Percentiles rank a stretch among this genome's conserved stretches.
phyloP scores from a whole-genome alignment of 2,113 vertebrate genomes.

The Nanorana parkeri region DNA sequence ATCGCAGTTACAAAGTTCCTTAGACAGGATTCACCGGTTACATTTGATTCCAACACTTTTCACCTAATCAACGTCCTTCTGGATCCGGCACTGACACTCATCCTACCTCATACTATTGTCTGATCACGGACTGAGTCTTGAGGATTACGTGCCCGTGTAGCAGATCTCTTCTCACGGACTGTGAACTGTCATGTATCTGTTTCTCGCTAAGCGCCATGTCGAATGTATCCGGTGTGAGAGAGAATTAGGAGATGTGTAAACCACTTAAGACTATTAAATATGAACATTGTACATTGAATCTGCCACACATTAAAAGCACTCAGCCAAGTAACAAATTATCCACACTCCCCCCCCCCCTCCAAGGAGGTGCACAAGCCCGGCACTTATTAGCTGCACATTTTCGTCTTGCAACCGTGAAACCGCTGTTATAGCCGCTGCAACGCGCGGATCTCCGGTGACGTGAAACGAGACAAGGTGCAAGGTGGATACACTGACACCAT shows the following conservation, averaged over 20 bases:
- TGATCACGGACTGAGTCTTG: too few species aligned
- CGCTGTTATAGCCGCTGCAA: constrained; percentile 1
- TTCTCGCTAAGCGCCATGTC: constrained; percentile 25
- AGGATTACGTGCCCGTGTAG: too few species aligned
- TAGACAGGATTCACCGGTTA: too few species aligned
- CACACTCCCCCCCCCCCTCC: background rate
- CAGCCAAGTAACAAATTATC: constrained; percentile 51
- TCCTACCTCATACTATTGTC: too few species aligned
- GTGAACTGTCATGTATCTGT: constrained; percentile 24
- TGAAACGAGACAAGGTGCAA: too few species aligned
- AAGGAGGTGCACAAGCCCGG: constrained; percentile 5
- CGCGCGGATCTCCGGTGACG: background rate
- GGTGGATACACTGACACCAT: too few species aligned
- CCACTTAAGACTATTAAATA: constrained; percentile 56
- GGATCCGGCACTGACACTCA: too few species aligned
- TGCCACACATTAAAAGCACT: constrained; percentile 31
- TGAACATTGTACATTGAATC: constrained; percentile 44
- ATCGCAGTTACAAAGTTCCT: too few species aligned
- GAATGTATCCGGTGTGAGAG: constrained; percentile 2
- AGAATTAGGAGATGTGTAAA: constrained; percentile 47
- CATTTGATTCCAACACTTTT: too few species aligned
- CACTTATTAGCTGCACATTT: constrained; percentile 13
- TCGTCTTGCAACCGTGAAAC: constrained; percentile 6
- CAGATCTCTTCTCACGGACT: background rate
- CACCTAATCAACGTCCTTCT: too few species aligned